Evolutionary conservation across 2,797 vertebrate species (phyloP).

Genomic region (Gallirallus australis): DNA sequence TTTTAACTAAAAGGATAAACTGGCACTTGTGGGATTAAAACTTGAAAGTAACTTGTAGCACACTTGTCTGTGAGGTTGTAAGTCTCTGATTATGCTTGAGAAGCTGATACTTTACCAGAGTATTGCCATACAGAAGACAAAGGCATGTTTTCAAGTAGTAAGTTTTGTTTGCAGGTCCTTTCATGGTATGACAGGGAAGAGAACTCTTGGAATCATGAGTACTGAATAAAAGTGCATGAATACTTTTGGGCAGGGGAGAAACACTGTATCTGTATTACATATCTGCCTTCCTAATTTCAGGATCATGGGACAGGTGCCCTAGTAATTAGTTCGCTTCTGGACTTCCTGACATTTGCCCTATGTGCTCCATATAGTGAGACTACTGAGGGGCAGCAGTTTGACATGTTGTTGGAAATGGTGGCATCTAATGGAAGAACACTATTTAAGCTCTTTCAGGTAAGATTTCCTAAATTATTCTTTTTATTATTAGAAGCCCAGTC

Average conservation of each 20-base stretch:
- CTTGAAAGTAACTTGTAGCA: background rate
- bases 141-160: background rate
- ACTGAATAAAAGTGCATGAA: background rate
- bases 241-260: fast-evolving
- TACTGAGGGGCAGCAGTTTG: conserved; percentile 98
- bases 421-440: conserved; percentile 94
- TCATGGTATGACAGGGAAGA: background rate
- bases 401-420: conserved; percentile 98
- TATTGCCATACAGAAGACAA: background rate
- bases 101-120: background rate
- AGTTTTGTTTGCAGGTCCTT: background rate
- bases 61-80: fast-evolving
- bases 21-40: fast-evolving
- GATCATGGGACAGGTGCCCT: conserved; percentile 96
- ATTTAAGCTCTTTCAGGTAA: conserved; percentile 98
- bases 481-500: background rate
- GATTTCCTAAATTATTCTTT: background rate
- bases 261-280: background rate
- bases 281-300: conserved; percentile 75
- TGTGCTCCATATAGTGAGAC: conserved; percentile 99
- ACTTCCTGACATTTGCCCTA: conserved; percentile 98
- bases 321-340: conserved; percentile 97
- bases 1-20: background rate
- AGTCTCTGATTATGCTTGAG: background rate
- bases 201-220: background rate